A percentile compares a stretch with the other conserved stretches of the same genome.
Evolutionary conservation across 2,888 invertebrate species (phyloP).

Genomic region (Sphaeridia pumilis): DNA sequence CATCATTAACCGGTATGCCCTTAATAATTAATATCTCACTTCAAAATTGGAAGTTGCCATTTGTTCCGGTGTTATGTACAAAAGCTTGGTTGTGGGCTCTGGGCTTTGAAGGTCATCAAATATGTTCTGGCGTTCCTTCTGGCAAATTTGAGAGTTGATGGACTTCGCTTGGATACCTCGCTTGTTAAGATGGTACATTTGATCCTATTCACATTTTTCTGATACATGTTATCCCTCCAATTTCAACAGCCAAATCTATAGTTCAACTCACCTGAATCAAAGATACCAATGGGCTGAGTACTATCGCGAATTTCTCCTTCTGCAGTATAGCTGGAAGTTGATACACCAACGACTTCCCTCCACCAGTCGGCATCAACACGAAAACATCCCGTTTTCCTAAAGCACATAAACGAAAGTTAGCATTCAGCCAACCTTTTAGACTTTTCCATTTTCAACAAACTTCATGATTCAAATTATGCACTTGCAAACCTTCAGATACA

Average conservation of each 20-base stretch:
- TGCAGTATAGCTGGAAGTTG: conserved; percentile 84
- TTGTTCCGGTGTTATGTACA: conserved; percentile 96
- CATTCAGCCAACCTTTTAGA: neutral
- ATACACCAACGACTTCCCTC: conserved; percentile 94
- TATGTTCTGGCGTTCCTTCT: conserved; percentile 63
- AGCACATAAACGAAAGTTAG: neutral
- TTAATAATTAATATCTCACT: conserved; percentile 36
- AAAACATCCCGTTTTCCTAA: conserved; percentile 78
- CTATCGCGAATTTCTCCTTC: conserved; percentile 70
- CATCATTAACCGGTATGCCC: too few species aligned
- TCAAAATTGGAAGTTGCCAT: conserved; percentile 68
- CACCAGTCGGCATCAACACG: conserved; percentile 97
- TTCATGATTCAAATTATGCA: conserved; percentile 1
- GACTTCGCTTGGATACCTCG: conserved; percentile 72
- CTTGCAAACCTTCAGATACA: conserved; percentile 54
- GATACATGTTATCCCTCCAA: too few species aligned
- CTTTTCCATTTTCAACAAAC: neutral
- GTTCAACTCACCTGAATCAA: conserved; percentile 82
- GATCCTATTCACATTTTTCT: too few species aligned
- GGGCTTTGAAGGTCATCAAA: conserved; percentile 61
- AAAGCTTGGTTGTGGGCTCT: conserved; percentile 63
- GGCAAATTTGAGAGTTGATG: conserved; percentile 80
- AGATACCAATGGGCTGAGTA: conserved; percentile 91
- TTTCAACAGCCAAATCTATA: too few species aligned
- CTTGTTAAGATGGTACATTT: conserved; percentile 70